Evolutionary conservation across 2,888 invertebrate species (phyloP), one percentile per base, ranked within the genome.

Genomic region (Eupithecia pulchellata): DNA sequence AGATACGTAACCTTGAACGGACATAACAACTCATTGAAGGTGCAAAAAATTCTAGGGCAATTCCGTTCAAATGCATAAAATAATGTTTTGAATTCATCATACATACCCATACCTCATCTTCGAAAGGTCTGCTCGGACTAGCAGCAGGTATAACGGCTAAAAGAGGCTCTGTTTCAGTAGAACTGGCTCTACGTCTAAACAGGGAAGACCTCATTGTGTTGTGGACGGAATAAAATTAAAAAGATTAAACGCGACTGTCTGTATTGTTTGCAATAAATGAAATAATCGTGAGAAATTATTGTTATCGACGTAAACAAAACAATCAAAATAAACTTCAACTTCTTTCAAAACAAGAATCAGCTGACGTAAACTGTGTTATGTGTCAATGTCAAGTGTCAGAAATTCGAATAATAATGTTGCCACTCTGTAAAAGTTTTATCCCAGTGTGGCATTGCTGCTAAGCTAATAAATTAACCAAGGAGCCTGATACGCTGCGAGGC

Each of bases 181-280:
- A 82, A 70, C 82, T 86, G 60, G 81, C 82, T 67, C 83, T 77
- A 66, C 84, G 83, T 74, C 91, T 84, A 69, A 79, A 90, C 47
- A 90, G 68, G 39, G 86, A 84, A 69, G 90, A 87, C 73, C 89
- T 86, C 93, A 93, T 93, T 83, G 79, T 89, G 78, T 93, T 83
- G 79, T 89, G 78, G 73, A 81, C 73, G 77, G 77, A 77, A 67
- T 75, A 71, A 42, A 36, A 77, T 72, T 61, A 69, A 52, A 11
- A 57, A 61, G 25, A 36, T 62, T 52, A 30, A 52, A 61, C 64
- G 25, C 42, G 68, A 81, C 74, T 73, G 72, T 47, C 66, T 42
- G 36, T 39, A 64, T 61, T 66, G n/a, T 29, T 62, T 60, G 29
- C 47, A 62, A 47, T 39, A 34, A 47, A 57, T 60, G 29, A 36